Percentiles rank a stretch among this genome's conserved stretches.
These are phyloP conservation scores for Nothobranchius kuhntae DNA, from an alignment of 2,113 vertebrate species.

Conservation along the genomic window DNA sequence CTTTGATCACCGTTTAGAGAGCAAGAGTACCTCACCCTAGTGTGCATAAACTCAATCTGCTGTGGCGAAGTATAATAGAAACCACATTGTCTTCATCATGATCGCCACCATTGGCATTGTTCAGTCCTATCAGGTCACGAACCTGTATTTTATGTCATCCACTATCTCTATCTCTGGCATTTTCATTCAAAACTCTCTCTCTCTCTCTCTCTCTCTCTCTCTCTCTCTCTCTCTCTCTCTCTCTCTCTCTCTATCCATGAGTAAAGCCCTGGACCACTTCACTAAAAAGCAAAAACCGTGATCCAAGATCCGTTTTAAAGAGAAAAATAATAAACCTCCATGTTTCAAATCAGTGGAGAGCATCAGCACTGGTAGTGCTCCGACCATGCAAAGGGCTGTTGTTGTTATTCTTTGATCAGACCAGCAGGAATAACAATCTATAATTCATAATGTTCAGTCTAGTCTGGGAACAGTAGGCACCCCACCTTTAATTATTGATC, in stretches of 20 bases:
- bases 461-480: conserved; percentile 71
- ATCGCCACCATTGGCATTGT: conserved; percentile 20
- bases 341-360: conserved; percentile 50
- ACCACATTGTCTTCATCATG: conserved; percentile 28
- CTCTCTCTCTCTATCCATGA: conserved; percentile 6
- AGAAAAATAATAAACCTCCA: conserved; percentile 57
- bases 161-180: not conserved
- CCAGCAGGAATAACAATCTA: conserved; percentile 77
- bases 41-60: conserved; percentile 40
- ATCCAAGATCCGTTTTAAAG: conserved; percentile 33
- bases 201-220: no score
- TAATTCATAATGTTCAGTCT: conserved; percentile 79
- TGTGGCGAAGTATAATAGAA: conserved; percentile 41
- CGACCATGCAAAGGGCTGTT: conserved; percentile 57
- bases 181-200: conserved; percentile 15
- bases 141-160: conserved; percentile 32
- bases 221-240: no score
- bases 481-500: conserved; percentile 78
- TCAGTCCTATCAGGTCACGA: conserved; percentile 40
- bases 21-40: conserved; percentile 18
- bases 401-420: conserved; percentile 79
- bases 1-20: conserved; percentile 34
- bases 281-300: conserved; percentile 17
- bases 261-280: conserved; percentile 32
- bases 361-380: conserved; percentile 43